Percentiles rank a stretch among this genome's conserved stretches.
Conservation (phyloP, 2,888 invertebrate genomes). For the Podotricha telesiphe region DNA sequence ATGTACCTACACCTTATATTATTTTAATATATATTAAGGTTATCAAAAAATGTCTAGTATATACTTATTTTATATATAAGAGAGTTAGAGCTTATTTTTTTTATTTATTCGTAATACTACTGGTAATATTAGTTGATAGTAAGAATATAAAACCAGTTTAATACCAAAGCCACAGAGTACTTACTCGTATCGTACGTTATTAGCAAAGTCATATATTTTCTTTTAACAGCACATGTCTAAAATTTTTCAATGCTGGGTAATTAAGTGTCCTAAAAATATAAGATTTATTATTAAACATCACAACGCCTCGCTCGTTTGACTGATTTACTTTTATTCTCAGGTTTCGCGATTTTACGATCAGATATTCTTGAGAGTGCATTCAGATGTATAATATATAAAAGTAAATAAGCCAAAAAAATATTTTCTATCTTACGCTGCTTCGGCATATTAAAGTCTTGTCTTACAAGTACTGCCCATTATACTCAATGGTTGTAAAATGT, state of each 20-base stretch:
- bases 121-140: too few relatives aligned
- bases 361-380: background rate
- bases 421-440: too few relatives aligned
- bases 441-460: too few relatives aligned
- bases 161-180: too few relatives aligned
- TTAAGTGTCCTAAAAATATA: slow-evolving; percentile 20
- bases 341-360: slow-evolving; percentile 9
- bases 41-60: too few relatives aligned
- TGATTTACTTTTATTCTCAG: slow-evolving; percentile 5
- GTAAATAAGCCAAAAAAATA: too few relatives aligned
- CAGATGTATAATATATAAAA: background rate
- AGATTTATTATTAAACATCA: slow-evolving; percentile 15
- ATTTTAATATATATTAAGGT: background rate
- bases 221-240: slow-evolving; percentile 2
- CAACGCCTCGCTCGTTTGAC: background rate
- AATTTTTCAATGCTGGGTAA: slow-evolving; percentile 12
- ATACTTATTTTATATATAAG: too few relatives aligned
- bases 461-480: too few relatives aligned
- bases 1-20: background rate
- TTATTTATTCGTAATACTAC: too few relatives aligned
- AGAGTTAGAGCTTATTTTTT: too few relatives aligned
- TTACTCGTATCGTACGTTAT: background rate
- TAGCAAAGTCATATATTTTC: slow-evolving; percentile 9
- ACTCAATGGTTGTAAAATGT: too few relatives aligned
- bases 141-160: too few relatives aligned